Percentiles rank a stretch among this genome's conserved stretches.
phyloP scores from a whole-genome alignment of 2,888 invertebrate species.

The Drosophila melanocephala region DNA sequence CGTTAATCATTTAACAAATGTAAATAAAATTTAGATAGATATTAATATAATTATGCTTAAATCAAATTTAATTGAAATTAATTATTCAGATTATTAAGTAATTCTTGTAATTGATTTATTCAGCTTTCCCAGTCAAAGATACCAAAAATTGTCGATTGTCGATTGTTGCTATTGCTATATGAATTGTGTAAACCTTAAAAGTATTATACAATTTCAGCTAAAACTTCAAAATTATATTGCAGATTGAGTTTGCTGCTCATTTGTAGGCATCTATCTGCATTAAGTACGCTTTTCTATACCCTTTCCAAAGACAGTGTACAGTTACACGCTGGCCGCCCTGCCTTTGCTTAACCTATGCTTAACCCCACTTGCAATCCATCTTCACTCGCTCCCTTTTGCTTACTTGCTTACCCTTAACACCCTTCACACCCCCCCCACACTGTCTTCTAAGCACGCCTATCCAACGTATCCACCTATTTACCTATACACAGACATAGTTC shows the following conservation, averaged over 20 bases:
- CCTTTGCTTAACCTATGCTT: not conserved
- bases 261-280: not conserved
- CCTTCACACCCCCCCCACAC: not conserved
- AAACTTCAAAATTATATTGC: not conserved
- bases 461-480: not conserved
- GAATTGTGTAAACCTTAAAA: too few relatives aligned
- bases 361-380: conserved; percentile 2
- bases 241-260: not conserved
- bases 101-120: not conserved
- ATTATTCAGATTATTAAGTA: not conserved
- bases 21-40: not conserved
- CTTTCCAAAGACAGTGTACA: not conserved
- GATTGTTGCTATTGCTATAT: not conserved
- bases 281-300: not conserved
- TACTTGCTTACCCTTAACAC: too few relatives aligned
- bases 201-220: too few relatives aligned
- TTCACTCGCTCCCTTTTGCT: not conserved
- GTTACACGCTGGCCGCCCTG: conserved; percentile 5
- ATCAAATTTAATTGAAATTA: not conserved
- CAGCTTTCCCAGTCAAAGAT: not conserved
- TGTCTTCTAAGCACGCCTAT: not conserved
- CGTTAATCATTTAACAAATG: not conserved
- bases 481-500: conserved; percentile 16
- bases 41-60: not conserved
- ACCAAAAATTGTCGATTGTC: too few relatives aligned